Base-by-base conservation (phyloP, 1,140 invertebrate species). In the Drosophila nannoptera region DNA sequence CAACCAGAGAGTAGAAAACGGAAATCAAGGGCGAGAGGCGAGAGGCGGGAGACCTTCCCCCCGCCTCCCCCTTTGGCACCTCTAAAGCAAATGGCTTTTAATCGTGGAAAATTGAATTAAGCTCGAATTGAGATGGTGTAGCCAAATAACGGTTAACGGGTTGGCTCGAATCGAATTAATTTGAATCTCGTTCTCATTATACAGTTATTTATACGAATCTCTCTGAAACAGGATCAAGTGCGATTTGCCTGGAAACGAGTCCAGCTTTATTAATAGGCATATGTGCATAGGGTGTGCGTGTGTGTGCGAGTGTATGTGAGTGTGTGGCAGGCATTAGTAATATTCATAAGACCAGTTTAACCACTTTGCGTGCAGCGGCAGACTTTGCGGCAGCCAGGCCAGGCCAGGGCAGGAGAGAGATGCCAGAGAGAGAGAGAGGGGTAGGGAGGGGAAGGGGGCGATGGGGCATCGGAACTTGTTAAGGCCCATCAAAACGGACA, bases 301-400 rank as follows among this genome's bases (percentile, higher is more conserved):
- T 9, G 11, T 48, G 16, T 61, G 9, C n/a, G n/a, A 2, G 33
- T 59, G 61, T 62, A 42, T 14, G 2, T 9, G 7, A 6, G 8
- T 67, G 60, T 65, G 40, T 65, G 73, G 63, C 50, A 69, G 63
- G 74, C 69, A 67, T 69, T 77, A 77, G 69, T 81, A 73, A 80
- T 80, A 80, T 76, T 80, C 72, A 73, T 81, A 81, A 81, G 72
- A 80, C 77, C 77, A 80, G 77, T 80, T 80, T 73, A 73, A 81
- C 77, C 77, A 80, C 77, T 80, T 80, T 80, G 77, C 69, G 64
- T 70, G 77, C 77, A 81, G 32, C 48, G 77, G 77, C 77, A 80
- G 77, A 80, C 77, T 73, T 45, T 58, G 64, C 72, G 77, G 77
- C 76, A 80, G 61, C 61, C 58, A 46, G 31, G 16, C 49, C 49